Evolutionary conservation across 2,797 vertebrate genomes (phyloP).

Genomic region (Leptodactylus fallax): DNA sequence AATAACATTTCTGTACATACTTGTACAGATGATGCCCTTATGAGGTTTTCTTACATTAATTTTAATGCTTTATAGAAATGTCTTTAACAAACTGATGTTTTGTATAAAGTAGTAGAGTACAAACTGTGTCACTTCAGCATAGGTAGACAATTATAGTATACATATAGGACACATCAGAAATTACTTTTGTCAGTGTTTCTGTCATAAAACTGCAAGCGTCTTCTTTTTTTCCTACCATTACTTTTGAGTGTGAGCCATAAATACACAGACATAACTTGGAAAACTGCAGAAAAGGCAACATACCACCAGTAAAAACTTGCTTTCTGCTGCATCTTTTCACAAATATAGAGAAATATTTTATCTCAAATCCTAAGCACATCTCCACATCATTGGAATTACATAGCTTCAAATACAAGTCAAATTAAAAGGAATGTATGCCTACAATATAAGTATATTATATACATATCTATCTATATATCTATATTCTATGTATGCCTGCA

Average conservation of each 20-base stretch:
- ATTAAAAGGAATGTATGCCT: neutral
- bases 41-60: neutral
- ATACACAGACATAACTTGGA: neutral
- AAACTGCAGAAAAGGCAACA: slow-evolving; percentile 34
- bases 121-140: neutral
- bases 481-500: neutral
- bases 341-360: too few species aligned
- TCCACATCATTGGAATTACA: neutral
- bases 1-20: neutral
- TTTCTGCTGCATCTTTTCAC: neutral
- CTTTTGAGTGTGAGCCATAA: neutral
- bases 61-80: neutral
- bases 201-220: slow-evolving; percentile 28
- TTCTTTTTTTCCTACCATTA: neutral
- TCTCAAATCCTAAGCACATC: neutral
- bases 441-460: too few species aligned
- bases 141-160: slow-evolving; percentile 15
- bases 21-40: neutral
- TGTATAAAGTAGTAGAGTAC: neutral
- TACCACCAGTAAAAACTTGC: neutral
- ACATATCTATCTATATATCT: neutral
- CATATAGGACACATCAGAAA: neutral
- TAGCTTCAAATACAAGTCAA: neutral
- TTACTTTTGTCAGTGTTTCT: slow-evolving; percentile 18
- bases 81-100: neutral